Conservation (phyloP, 30 jellyfish, hydroid and myxozoan species). For the Euphysa ruthae region DNA sequence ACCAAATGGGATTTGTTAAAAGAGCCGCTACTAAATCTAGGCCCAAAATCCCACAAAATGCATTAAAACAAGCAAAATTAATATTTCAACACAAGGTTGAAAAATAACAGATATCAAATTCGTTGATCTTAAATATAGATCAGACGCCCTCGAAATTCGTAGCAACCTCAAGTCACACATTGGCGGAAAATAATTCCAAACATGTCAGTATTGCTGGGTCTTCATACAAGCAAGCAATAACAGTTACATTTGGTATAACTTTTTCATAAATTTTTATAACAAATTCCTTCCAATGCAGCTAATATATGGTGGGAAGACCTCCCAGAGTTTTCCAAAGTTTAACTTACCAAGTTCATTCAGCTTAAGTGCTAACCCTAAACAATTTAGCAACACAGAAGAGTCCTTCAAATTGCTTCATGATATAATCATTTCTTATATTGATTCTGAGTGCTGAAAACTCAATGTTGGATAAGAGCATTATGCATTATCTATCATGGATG, state of each 20-base stretch:
- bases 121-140: not conserved
- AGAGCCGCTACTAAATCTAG: not conserved
- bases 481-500: no score
- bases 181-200: not conserved
- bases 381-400: not conserved
- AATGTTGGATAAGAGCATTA: no score
- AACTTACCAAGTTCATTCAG: not conserved
- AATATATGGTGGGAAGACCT: slow-evolving; percentile 8
- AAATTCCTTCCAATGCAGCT: no score
- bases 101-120: not conserved
- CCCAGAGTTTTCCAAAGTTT: not conserved
- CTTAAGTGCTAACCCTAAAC: slow-evolving; percentile 9
- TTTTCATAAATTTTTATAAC: not conserved
- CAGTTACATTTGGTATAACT: slow-evolving; percentile 5
- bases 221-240: not conserved
- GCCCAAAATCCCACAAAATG: not conserved
- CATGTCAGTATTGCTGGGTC: not conserved
- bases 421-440: not conserved
- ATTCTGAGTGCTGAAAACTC: not conserved
- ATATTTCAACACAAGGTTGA: not conserved
- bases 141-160: slow-evolving; percentile 9
- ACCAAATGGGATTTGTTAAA: not conserved
- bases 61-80: not conserved
- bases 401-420: not conserved
- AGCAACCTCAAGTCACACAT: not conserved